These are phyloP conservation scores for Semaprochilodus insignis DNA, from an alignment of 2,797 vertebrate species.

Conservation along the genomic window DNA sequence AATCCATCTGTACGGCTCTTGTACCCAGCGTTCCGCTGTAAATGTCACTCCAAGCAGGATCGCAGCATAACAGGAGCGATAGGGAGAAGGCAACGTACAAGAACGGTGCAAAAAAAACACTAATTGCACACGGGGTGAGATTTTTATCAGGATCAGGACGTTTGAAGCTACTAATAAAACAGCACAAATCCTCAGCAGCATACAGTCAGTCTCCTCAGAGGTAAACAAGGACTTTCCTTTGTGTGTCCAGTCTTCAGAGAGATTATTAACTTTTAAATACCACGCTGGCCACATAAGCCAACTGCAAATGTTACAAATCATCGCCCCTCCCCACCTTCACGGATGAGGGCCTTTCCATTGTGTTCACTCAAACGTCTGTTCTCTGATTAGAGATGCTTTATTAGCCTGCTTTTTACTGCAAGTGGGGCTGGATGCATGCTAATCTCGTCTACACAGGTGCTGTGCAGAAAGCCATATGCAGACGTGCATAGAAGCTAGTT, in stretches of 20 bases:
- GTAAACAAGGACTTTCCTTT: conserved; percentile 18
- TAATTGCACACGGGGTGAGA: conserved; percentile 1
- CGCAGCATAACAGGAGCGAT: conserved; percentile 29
- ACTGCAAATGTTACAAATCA: conserved; percentile 39
- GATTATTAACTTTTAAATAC: conserved; percentile 45
- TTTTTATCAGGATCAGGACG: conserved; percentile 20
- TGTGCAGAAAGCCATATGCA: not conserved
- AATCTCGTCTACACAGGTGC: conserved; percentile 33
- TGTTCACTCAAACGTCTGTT: conserved; percentile 14
- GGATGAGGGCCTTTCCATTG: conserved; percentile 35
- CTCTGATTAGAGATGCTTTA: conserved; percentile 28
- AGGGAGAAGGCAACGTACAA: conserved; percentile 5
- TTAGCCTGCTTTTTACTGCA: not conserved
- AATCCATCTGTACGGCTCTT: conserved; percentile 49
- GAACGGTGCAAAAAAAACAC: not conserved
- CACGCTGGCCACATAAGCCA: conserved; percentile 29
- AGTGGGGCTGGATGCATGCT: not conserved
- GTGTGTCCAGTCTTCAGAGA: conserved; percentile 20
- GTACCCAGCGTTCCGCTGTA: conserved; percentile 51
- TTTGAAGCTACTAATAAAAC: conserved; percentile 24
- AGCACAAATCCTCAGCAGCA: not conserved
- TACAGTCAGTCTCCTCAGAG: not conserved
- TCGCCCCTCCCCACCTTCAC: conserved; percentile 36
- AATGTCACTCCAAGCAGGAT: conserved; percentile 56
- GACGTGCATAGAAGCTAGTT: not conserved